phyloP scores from a whole-genome alignment of 1,140 invertebrate genomes.

The Drosophila baimaii region DNA sequence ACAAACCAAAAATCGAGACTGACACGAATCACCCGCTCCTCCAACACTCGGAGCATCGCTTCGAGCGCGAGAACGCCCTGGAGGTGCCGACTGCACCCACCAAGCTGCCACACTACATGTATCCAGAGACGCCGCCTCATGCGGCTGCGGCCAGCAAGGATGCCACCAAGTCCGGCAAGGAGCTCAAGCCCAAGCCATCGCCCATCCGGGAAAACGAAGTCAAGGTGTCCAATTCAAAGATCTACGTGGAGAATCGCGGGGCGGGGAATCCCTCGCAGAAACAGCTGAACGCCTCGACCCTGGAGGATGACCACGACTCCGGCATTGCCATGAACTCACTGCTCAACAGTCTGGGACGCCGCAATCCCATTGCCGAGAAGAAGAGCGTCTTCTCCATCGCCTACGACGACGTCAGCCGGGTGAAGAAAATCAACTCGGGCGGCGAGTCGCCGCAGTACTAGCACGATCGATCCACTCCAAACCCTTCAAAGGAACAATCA shows the following conservation, averaged over 20 bases:
- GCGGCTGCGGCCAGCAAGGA: slow-evolving; percentile 34
- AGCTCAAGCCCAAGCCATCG: slow-evolving; percentile 67
- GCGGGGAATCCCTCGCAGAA: slow-evolving; percentile 52
- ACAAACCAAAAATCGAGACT: slow-evolving; percentile 70
- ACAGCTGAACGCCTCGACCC: slow-evolving; percentile 77
- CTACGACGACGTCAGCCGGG: slow-evolving; percentile 90
- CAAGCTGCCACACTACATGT: slow-evolving; percentile 87
- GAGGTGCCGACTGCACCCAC: slow-evolving; percentile 88
- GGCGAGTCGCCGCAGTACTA: slow-evolving; percentile 82
- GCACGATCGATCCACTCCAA: slow-evolving; percentile 8
- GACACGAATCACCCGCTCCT: slow-evolving; percentile 87
- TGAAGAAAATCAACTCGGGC: slow-evolving; percentile 81
- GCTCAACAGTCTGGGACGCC: slow-evolving; percentile 85
- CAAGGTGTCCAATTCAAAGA: slow-evolving; percentile 70
- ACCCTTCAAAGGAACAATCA: slow-evolving; percentile 56
- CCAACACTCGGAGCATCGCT: slow-evolving; percentile 91
- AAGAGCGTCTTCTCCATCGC: slow-evolving; percentile 97
- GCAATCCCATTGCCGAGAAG: slow-evolving; percentile 92
- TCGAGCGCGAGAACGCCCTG: slow-evolving; percentile 87
- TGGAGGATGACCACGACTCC: slow-evolving; percentile 89
- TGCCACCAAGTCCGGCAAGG: slow-evolving; percentile 33
- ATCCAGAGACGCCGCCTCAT: slow-evolving; percentile 85
- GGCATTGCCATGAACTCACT: slow-evolving; percentile 89
- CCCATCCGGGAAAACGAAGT: slow-evolving; percentile 82
- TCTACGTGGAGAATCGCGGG: slow-evolving; percentile 31